These are phyloP conservation scores for Macropodus opercularis DNA, from an alignment of 2,797 vertebrate species.

Conservation along the genomic window DNA sequence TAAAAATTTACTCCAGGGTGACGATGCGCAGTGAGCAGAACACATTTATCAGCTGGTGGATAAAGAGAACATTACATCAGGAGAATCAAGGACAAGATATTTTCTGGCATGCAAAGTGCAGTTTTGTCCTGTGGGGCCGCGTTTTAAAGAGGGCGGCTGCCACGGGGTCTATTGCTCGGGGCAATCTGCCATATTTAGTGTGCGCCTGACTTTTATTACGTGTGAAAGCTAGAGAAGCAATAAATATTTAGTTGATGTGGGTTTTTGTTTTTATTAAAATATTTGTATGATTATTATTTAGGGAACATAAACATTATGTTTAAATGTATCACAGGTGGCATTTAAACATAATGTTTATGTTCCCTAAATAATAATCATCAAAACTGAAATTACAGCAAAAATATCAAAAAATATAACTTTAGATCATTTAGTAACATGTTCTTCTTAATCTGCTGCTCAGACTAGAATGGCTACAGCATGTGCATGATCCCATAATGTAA, in stretches of 20 bases:
- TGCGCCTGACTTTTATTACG: slow-evolving; percentile 6
- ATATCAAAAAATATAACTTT: too few species aligned
- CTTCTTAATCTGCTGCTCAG: too few species aligned
- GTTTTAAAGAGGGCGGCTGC: slow-evolving; percentile 2
- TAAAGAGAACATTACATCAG: neutral
- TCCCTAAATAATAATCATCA: too few species aligned
- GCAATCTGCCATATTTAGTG: slow-evolving; percentile 13
- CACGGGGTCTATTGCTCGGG: neutral
- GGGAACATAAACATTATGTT: too few species aligned
- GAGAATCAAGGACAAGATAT: slow-evolving; percentile 1
- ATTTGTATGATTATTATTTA: too few species aligned
- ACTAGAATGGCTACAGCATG: too few species aligned
- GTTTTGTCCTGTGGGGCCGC: neutral
- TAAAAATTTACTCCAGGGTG: neutral
- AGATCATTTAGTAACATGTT: too few species aligned
- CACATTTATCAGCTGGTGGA: neutral
- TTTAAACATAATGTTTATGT: too few species aligned
- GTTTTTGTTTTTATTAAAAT: too few species aligned
- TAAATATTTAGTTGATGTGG: slow-evolving; percentile 3
- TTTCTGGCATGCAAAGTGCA: slow-evolving; percentile 23
- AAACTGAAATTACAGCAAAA: too few species aligned
- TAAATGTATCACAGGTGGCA: too few species aligned
- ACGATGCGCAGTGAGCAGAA: neutral
- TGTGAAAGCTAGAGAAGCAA: slow-evolving; percentile 11
- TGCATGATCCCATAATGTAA: too few species aligned